phyloP scores from a whole-genome alignment of 2,888 invertebrate species.

The Trisateles emortualis region DNA sequence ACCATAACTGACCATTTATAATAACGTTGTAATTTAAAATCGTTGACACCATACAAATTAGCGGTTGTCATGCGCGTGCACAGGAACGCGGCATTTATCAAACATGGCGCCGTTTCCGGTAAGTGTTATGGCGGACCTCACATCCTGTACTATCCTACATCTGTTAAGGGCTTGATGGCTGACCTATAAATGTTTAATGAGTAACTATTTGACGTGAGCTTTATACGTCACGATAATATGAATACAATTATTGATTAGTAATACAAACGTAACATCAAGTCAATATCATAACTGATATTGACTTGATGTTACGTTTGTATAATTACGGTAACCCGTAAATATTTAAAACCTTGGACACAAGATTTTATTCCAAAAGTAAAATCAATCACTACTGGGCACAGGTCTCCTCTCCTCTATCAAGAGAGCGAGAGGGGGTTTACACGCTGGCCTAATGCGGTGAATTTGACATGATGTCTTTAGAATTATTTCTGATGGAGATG shows the following conservation, averaged over 20 bases:
- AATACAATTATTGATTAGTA: neutral
- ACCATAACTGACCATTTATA: slow-evolving; percentile 24
- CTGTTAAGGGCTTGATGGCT: slow-evolving; percentile 42
- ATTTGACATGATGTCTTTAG: too few species aligned
- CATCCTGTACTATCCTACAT: slow-evolving; percentile 49
- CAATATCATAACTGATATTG: too few species aligned
- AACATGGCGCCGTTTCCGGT: slow-evolving; percentile 74
- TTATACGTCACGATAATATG: neutral
- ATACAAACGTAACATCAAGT: too few species aligned
- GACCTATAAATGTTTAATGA: slow-evolving; percentile 32
- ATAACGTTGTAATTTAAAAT: slow-evolving; percentile 34
- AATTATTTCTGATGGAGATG: too few species aligned
- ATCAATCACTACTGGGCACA: too few species aligned
- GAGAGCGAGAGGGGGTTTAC: too few species aligned
- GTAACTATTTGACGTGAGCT: neutral
- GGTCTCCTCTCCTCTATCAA: too few species aligned
- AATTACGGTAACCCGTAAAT: too few species aligned
- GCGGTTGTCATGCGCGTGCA: slow-evolving; percentile 65
- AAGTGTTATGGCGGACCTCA: slow-evolving; percentile 52
- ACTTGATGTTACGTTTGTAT: too few species aligned
- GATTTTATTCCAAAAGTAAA: too few species aligned
- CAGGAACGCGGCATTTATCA: slow-evolving; percentile 69
- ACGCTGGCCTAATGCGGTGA: too few species aligned
- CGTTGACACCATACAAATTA: slow-evolving; percentile 49
- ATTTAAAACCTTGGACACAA: too few species aligned